Evolutionary conservation across 2,797 vertebrate genomes (phyloP), one percentile per base, ranked within the genome.

Genomic region (Gymnodraco acuticeps): DNA sequence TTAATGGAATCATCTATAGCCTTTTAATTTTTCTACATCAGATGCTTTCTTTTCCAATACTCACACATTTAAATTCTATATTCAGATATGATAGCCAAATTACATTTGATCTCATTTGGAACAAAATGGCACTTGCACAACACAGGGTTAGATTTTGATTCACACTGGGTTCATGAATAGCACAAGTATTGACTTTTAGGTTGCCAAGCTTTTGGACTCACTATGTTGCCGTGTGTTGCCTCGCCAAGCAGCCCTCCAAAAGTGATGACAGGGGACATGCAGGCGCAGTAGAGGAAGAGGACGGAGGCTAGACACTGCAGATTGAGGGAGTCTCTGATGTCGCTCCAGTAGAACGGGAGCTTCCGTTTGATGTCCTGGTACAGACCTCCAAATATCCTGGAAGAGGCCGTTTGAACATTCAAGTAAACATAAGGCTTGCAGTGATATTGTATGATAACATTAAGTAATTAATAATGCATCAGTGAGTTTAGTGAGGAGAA

Each of bases 201-300:
- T 38, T 19, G 47, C 17, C 5, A n/a, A 31, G 47, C 20, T 68
- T 54, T 71, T 3, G 88, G 93, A 98, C 97, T 98, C 94, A 99
- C 97, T 94, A 99, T 98, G 96, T 96, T 98, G 95, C 94, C 93
- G 94, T 98, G 95, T 88, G 98, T 99, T 82, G 97, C 97, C 95
- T 99, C 98, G 85, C 98, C 98, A 85, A 99, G 97, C 90, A 99
- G 95, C 88, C 98, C 98, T 91, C 98, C 98, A 83, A 99, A 99
- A 91, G 98, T 99, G 96, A 99, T 98, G 96, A 99, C 98, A 84
- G 98, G 98, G 89, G 98, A 99, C 98, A 99, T 99, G 95, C 98
- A 99, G 95, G 98, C 98, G 92, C 97, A 99, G 95, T 99, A 99
- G 89, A 99, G 97, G 94, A 99, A 99, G 91, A 99, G 96, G 95